Base-by-base conservation (phyloP, 2,113 vertebrate genomes). In the Corvus moneduloides region DNA sequence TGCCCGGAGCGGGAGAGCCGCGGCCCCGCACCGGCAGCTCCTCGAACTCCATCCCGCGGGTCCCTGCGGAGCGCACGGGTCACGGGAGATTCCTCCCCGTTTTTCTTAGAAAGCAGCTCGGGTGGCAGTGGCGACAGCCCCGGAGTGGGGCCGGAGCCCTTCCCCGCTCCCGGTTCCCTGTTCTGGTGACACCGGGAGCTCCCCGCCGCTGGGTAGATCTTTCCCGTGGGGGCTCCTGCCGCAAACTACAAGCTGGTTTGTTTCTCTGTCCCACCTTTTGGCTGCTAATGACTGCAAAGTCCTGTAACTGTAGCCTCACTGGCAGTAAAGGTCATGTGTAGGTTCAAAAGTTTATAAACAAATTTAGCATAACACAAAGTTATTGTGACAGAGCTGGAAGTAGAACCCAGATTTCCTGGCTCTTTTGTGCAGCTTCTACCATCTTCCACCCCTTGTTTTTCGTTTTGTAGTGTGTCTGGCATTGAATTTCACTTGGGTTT, bases 91-190 rank as follows among this genome's bases (percentile, higher is more conserved):
- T 26, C 0, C 5, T 27, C 4, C 68, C 33, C 16, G 28, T 2
- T 26, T 3, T 9, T 16, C 51, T 6, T 5, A 0, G n/a, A 2
- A 9, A 11, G 52, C 24, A 2, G 3, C 52, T 33, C 0, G 5
- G 7, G 2, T 2, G 28, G 54, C 39, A 0, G 49, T 1, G 64
- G 32, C 3, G 16, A 0, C 33, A 6, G 74, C 4, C 56, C 46
- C 14, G 48, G 11, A 4, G 51, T 1, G 1, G 7, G n/a, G 71
- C 14, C 37, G 0, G 22, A 2, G 64, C 3, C 56, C 64, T 13
- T 14, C 46, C 2, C 33, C 1, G 30, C 75, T 10, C 17, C 7
- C 21, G 1, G 33, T 14, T 33, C 6, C 6, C 30, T 3, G 24
- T 4, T 4, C 14, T 2, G 35, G 10, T 7, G 43, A 0, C 11